Percentiles rank a stretch among this genome's conserved stretches.
Evolutionary conservation across 2,888 invertebrate species (phyloP).

Genomic region (Mechanitis messenoides): DNA sequence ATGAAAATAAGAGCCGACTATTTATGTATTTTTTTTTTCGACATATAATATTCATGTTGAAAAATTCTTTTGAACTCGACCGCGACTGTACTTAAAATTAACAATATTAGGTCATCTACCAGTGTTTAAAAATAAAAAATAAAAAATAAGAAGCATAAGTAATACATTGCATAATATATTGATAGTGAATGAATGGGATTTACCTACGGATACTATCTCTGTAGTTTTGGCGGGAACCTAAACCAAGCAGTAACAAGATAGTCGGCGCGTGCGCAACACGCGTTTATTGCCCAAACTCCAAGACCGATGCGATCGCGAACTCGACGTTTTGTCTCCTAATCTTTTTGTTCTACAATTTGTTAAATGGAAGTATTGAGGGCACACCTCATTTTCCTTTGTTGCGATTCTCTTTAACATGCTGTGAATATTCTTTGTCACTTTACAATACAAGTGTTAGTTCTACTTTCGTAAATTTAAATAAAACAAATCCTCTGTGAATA

Average conservation of each 20-base stretch:
- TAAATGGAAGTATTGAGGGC: conserved; percentile 71
- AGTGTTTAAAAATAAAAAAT: conserved; percentile 40
- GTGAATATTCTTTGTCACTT: conserved; percentile 67
- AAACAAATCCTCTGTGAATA: conserved; percentile 50
- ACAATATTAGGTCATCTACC: conserved; percentile 13
- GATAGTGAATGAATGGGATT: conserved; percentile 62
- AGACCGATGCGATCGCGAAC: conserved; percentile 66
- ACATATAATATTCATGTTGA: no score
- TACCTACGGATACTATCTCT: conserved; percentile 51
- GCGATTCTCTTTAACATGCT: conserved; percentile 61
- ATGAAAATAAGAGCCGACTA: no score
- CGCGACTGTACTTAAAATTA: background rate
- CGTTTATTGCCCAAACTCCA: conserved; percentile 51
- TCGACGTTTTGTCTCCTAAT: conserved; percentile 67
- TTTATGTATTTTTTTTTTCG: no score
- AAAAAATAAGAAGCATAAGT: conserved; percentile 44
- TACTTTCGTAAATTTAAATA: conserved; percentile 63
- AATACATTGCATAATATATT: conserved; percentile 55
- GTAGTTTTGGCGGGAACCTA: conserved; percentile 67
- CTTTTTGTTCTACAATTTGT: conserved; percentile 56
- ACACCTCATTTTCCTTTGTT: conserved; percentile 66
- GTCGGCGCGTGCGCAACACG: conserved; percentile 72
- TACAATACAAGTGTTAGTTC: conserved; percentile 71
- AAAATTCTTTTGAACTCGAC: background rate
- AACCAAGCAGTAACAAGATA: conserved; percentile 58